A percentile compares a stretch with the other conserved stretches of the same genome.
Conservation (phyloP, 2,113 vertebrate species). For the Antechinus stuartii region DNA sequence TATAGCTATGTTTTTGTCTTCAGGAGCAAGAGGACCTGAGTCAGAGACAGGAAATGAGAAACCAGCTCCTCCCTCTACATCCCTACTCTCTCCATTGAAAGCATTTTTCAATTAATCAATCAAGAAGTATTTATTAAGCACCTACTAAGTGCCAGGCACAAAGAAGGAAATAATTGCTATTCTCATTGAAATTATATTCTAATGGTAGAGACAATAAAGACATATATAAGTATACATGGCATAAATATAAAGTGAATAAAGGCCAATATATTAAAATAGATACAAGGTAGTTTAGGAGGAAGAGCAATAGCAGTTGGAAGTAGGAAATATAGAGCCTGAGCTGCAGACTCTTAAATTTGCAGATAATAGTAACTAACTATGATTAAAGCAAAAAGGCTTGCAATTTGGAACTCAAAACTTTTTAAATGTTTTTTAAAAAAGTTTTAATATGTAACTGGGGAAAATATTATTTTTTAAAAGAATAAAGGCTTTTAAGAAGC, state of each 20-base stretch:
- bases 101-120: background rate
- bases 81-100: background rate
- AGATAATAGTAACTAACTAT: background rate
- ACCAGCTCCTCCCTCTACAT: background rate
- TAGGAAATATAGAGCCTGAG: background rate
- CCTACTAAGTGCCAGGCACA: background rate
- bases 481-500: background rate
- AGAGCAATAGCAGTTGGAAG: background rate
- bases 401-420: too few relatives aligned
- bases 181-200: background rate
- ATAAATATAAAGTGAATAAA: slow-evolving; percentile 1
- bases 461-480: background rate
- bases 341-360: background rate
- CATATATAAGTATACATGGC: background rate
- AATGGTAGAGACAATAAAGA: background rate
- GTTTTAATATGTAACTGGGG: too few relatives aligned
- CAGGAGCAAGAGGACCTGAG: background rate
- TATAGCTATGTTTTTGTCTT: background rate
- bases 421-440: too few relatives aligned
- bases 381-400: background rate
- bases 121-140: background rate
- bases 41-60: background rate
- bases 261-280: background rate
- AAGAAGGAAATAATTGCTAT: background rate
- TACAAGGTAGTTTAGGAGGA: background rate